Evolutionary conservation across 2,113 vertebrate genomes (phyloP).

Genomic region (Oriolus oriolus): DNA sequence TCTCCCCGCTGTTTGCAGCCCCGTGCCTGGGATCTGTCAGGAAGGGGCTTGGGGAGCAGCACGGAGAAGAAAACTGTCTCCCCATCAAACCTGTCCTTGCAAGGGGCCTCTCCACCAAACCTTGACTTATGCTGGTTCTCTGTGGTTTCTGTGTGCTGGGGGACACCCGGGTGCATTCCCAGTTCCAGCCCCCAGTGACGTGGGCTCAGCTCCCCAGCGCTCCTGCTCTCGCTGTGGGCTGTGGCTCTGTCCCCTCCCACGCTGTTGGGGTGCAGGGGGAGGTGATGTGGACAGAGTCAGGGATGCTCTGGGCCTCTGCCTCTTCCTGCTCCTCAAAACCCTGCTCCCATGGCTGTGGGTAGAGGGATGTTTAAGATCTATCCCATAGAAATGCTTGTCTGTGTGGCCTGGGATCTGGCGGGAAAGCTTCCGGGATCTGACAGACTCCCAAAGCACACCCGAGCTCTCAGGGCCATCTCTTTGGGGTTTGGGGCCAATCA

Average conservation of each 20-base stretch:
- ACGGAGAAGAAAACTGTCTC: not conserved
- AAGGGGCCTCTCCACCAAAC: not conserved
- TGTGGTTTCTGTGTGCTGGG: rapidly evolving
- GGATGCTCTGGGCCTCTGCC: not conserved
- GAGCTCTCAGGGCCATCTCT: not conserved
- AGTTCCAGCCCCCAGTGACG: not conserved
- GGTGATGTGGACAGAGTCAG: not conserved
- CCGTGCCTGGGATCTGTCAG: not conserved
- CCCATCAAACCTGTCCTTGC: not conserved
- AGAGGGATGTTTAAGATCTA: not conserved
- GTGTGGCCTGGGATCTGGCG: not conserved
- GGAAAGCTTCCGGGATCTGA: not conserved
- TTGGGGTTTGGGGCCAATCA: rapidly evolving
- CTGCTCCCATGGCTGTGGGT: not conserved
- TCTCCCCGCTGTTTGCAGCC: not conserved
- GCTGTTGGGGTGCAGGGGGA: rapidly evolving
- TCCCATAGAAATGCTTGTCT: rapidly evolving
- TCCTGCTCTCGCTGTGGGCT: rapidly evolving
- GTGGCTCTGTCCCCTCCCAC: rapidly evolving
- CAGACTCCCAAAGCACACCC: not conserved
- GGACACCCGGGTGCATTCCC: not conserved
- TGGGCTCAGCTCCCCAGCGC: not conserved
- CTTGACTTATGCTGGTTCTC: not conserved
- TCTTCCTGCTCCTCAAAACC: not conserved
- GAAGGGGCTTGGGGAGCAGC: not conserved